Percentiles rank a stretch among this genome's conserved stretches.
phyloP scores from a whole-genome alignment of 2,888 invertebrate genomes.

The Mesorhabditis belari region DNA sequence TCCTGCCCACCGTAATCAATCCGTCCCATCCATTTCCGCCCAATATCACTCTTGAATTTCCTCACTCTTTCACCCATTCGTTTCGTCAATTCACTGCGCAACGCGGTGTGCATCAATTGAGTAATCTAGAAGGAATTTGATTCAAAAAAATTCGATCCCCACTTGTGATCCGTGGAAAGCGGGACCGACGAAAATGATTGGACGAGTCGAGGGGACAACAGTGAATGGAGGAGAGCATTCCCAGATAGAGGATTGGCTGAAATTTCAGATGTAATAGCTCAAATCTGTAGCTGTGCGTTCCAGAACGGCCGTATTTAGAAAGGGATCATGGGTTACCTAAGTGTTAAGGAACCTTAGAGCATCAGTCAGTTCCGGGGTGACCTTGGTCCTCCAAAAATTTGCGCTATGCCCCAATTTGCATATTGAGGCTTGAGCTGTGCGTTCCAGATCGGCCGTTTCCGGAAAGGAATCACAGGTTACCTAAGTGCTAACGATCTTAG shows the following conservation, averaged over 20 bases:
- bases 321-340: too few relatives aligned
- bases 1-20: background rate
- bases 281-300: background rate
- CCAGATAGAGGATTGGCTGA: conserved; percentile 13
- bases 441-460: too few relatives aligned
- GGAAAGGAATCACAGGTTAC: too few relatives aligned
- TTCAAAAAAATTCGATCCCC: background rate
- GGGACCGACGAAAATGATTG: conserved; percentile 92
- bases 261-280: background rate
- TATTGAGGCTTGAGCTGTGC: too few relatives aligned
- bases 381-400: too few relatives aligned
- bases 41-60: conserved; percentile 16
- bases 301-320: too few relatives aligned
- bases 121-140: background rate
- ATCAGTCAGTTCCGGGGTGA: too few relatives aligned
- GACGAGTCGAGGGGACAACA: conserved; percentile 97
- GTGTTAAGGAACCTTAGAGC: too few relatives aligned
- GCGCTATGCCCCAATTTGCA: too few relatives aligned
- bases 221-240: conserved; percentile 91
- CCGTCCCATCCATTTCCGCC: conserved; percentile 1
- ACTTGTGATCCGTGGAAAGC: conserved; percentile 11
- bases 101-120: background rate
- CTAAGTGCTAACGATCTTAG: too few relatives aligned
- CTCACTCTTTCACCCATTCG: conserved; percentile 14
- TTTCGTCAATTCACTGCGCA: background rate